Base-by-base conservation (phyloP, 1,140 invertebrate genomes). In the Araneus ventricosus region DNA sequence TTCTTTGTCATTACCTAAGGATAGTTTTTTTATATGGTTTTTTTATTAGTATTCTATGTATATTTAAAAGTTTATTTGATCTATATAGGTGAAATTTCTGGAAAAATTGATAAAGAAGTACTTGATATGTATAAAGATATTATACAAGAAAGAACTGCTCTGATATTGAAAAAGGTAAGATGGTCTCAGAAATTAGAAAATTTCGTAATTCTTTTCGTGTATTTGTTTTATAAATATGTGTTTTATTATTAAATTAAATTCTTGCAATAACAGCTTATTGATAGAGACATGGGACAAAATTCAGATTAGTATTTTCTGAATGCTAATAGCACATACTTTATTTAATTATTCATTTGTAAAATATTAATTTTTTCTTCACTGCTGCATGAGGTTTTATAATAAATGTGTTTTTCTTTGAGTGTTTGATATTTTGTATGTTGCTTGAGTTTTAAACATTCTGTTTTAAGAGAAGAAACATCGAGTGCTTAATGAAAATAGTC, bases 161-260 rank as follows among this genome's bases (percentile, higher is more conserved):
- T 93, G 3, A 88, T 93, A 45, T 41, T 93, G 30, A 87, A 80
- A 88, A 93, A 93, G 22, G 91, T 93, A 88, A 45, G 82, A 14
- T 5, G 24, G 1, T 34, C 3, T 75, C 3, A 30, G 14, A 14
- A 17, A 14, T 30, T 70, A 30, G 61, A 24, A 27, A n/a, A 70
- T 27, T 34, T 70, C 14, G 34, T 30, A 30, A 70, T 27, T 24
- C 22, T 61, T 61, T 63, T 63, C 22, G 22, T 63, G 22, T 2
- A 63, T 24, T n/a, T 63, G n/a, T 63, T 63, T 24, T 24, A 20
- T 17, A 70, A 14, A 70, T 30, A 7, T 17, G 30, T 30, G 0
- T 75, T 17, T n/a, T 27, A 27, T 37, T 34, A 70, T 37, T 4
- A 34, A 75, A 75, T 17, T 34, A 4, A 30, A 22, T 22, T 24